A percentile compares a stretch with the other conserved stretches of the same genome.
Conservation (phyloP, 2,888 invertebrate genomes). For the Epirrhoe tristata region DNA sequence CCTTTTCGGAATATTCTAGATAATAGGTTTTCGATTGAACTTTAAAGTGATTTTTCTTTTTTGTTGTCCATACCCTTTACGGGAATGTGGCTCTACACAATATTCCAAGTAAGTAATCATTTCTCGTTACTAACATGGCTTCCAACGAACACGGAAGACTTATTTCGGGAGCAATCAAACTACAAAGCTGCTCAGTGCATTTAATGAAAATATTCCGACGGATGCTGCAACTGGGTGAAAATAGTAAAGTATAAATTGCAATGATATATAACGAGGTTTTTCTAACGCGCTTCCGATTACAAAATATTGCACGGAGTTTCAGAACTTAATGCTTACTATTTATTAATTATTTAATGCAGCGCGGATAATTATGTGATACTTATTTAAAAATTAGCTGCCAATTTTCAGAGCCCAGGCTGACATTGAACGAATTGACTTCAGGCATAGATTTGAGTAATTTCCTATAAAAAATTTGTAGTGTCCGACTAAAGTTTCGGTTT, state of each 20-base stretch:
- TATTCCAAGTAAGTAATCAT: constrained; percentile 12
- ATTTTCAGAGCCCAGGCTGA: too few species aligned
- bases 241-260: constrained; percentile 24
- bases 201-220: constrained; percentile 29
- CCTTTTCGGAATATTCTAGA: too few species aligned
- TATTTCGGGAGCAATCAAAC: constrained; percentile 34
- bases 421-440: too few species aligned
- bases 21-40: too few species aligned
- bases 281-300: constrained; percentile 13
- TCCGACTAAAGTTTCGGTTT: too few species aligned
- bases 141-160: constrained; percentile 28
- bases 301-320: not conserved
- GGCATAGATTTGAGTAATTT: too few species aligned
- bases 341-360: too few species aligned
- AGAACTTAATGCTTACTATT: too few species aligned
- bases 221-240: constrained; percentile 30
- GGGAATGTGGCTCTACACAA: not conserved
- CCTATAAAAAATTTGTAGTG: too few species aligned
- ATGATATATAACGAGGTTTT: constrained; percentile 12
- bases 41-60: not conserved
- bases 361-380: too few species aligned
- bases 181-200: constrained; percentile 31
- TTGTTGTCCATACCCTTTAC: not conserved
- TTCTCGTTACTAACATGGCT: constrained; percentile 18
- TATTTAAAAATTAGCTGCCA: too few species aligned